Percentiles rank a stretch among this genome's conserved stretches.
Evolutionary conservation across 2,797 vertebrate genomes (phyloP).

Genomic region (Sandelia bainsii): DNA sequence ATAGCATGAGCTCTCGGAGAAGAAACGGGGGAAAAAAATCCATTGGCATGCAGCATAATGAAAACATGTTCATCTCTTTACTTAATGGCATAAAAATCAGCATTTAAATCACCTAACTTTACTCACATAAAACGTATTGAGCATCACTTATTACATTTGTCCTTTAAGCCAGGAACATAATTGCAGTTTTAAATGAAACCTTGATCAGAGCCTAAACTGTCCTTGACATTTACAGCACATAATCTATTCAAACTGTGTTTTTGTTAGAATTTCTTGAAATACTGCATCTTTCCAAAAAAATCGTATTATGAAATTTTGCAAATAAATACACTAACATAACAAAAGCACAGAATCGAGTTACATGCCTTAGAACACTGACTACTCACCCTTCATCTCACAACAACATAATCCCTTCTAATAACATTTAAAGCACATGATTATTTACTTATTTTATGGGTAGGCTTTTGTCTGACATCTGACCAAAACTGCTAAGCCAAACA

Average conservation of each 20-base stretch:
- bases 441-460: not conserved
- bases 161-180: slow-evolving; percentile 10
- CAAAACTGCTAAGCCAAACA: slow-evolving; percentile 31
- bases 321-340: slow-evolving; percentile 13
- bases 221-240: not conserved
- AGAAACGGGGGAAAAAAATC: slow-evolving; percentile 3
- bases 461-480: slow-evolving; percentile 12
- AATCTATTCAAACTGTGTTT: not conserved
- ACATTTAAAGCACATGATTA: slow-evolving; percentile 18
- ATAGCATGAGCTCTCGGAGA: not conserved
- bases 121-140: slow-evolving; percentile 4
- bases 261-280: slow-evolving; percentile 14
- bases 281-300: not conserved
- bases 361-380: slow-evolving; percentile 10
- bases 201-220: not conserved
- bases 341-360: slow-evolving; percentile 17
- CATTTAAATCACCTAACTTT: slow-evolving; percentile 9
- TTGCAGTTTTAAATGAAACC: not conserved
- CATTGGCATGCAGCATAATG: not conserved
- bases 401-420: slow-evolving; percentile 39
- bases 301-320: not conserved
- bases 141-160: not conserved
- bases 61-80: slow-evolving; percentile 14
- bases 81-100: slow-evolving; percentile 22
- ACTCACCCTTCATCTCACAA: slow-evolving; percentile 14